Conservation (phyloP, 2,888 invertebrate genomes). For the Smittia sp. region DNA sequence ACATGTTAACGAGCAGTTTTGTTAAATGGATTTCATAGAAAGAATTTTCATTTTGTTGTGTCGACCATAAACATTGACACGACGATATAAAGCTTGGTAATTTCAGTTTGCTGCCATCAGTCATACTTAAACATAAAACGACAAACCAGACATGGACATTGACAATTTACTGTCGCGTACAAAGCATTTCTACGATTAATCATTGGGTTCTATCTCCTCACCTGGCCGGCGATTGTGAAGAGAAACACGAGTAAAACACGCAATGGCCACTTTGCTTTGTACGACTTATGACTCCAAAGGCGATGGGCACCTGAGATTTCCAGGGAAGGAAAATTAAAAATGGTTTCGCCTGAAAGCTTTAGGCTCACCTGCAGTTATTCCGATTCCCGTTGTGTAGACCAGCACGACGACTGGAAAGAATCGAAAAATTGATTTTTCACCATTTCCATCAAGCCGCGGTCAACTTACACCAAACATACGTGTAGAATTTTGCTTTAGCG, state of each 20-base stretch:
- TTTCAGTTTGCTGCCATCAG: too few species aligned
- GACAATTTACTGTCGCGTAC: too few species aligned
- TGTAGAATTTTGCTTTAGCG: slow-evolving; percentile 62
- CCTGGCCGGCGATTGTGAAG: slow-evolving; percentile 79
- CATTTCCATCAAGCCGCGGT: background rate
- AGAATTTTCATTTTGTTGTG: too few species aligned
- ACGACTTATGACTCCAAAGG: slow-evolving; percentile 77
- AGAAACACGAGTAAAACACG: slow-evolving; percentile 66
- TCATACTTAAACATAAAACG: too few species aligned
- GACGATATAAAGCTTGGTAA: too few species aligned
- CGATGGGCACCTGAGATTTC: slow-evolving; percentile 62
- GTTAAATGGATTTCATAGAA: too few species aligned
- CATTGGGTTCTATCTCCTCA: slow-evolving; percentile 47
- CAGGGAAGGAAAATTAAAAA: background rate
- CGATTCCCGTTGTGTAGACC: slow-evolving; percentile 73
- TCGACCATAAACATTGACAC: too few species aligned
- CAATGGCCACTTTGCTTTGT: slow-evolving; percentile 69
- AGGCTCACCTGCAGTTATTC: slow-evolving; percentile 67
- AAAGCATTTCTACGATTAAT: too few species aligned
- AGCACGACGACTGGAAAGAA: slow-evolving; percentile 55
- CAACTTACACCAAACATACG: slow-evolving; percentile 70
- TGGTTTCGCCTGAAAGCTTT: background rate
- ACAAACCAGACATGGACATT: too few species aligned
- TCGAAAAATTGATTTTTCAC: slow-evolving; percentile 7
- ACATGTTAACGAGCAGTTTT: too few species aligned